phyloP scores from a whole-genome alignment of 2,888 invertebrate species.

The Teinopalpus imperialis region DNA sequence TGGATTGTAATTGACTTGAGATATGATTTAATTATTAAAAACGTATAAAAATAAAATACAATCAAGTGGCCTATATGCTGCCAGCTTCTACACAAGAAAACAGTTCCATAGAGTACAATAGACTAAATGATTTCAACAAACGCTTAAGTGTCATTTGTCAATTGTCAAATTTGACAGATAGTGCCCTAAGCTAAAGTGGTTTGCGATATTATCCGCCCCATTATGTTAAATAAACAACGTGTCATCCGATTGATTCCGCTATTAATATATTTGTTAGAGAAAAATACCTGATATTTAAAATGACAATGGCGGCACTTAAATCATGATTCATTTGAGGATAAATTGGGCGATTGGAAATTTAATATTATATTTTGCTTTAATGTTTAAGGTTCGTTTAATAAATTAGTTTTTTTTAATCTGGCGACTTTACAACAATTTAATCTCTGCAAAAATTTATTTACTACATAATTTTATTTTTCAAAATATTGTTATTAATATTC shows the following conservation, averaged over 20 bases:
- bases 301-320: not conserved
- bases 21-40: no score
- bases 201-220: conserved; percentile 8
- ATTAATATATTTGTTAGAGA: conserved; percentile 6
- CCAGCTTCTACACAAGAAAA: conserved; percentile 2
- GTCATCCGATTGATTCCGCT: not conserved
- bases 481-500: no score
- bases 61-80: no score
- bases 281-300: not conserved
- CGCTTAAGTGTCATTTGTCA: conserved; percentile 29
- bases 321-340: not conserved
- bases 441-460: no score
- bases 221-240: conserved; percentile 15
- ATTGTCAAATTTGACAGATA: conserved; percentile 27
- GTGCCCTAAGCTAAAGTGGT: conserved; percentile 13
- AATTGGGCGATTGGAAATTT: no score
- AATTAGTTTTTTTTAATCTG: no score
- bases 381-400: no score
- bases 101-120: conserved; percentile 1
- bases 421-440: no score
- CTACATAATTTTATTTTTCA: no score
- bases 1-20: no score
- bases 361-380: no score
- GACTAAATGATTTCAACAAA: conserved; percentile 10
- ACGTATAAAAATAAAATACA: no score